A percentile compares a stretch with the other conserved stretches of the same genome.
Evolutionary conservation across 2,888 invertebrate genomes (phyloP).

Genomic region (Glyphotaelius pellucidus): DNA sequence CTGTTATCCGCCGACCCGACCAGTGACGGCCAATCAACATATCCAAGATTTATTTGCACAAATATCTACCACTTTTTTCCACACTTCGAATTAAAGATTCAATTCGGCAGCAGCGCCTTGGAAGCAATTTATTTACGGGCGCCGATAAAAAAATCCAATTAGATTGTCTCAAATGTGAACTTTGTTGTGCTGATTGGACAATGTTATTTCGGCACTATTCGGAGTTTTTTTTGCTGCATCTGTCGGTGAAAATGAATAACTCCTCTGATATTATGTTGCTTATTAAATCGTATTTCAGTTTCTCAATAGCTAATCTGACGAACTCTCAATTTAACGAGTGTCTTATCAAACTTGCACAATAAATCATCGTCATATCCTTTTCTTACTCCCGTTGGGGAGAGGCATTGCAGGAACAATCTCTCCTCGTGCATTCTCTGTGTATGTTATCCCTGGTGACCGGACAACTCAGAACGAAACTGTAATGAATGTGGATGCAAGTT

Average conservation of each 20-base stretch:
- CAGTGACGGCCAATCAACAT: conserved; percentile 23
- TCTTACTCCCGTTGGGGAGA: too few relatives aligned
- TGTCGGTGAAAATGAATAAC: not conserved
- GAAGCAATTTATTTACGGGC: not conserved
- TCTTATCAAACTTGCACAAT: not conserved
- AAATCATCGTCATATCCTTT: too few relatives aligned
- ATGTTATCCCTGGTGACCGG: too few relatives aligned
- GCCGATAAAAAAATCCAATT: not conserved
- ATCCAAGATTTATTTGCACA: conserved; percentile 12
- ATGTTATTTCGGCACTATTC: not conserved
- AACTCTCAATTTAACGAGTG: not conserved
- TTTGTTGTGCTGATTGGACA: not conserved
- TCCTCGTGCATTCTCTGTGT: not conserved
- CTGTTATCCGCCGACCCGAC: not conserved
- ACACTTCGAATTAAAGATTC: not conserved
- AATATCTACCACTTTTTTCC: conserved; percentile 2
- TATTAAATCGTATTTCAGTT: not conserved
- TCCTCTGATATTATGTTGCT: not conserved
- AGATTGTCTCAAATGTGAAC: conserved; percentile 2
- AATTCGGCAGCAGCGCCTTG: not conserved
- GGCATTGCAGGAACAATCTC: not conserved
- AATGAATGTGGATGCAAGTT: too few relatives aligned
- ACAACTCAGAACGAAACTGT: too few relatives aligned
- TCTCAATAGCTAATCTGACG: not conserved
- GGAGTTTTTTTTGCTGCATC: not conserved